Base-by-base conservation (phyloP, 2,888 invertebrate species). In the Horisme vitalbata region DNA sequence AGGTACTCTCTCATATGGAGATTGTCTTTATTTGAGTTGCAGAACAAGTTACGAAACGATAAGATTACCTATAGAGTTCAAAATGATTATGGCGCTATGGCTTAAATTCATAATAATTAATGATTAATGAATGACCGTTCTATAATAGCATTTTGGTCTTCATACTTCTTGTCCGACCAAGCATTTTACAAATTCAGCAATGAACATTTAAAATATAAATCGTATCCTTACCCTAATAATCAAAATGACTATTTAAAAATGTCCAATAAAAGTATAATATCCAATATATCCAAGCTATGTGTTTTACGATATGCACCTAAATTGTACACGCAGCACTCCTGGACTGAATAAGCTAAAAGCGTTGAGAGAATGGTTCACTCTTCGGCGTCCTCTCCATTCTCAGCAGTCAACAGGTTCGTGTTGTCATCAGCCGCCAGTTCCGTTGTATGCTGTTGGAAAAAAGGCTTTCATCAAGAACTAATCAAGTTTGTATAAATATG, bases 361-460 rank as follows among this genome's bases (percentile, higher is more conserved):
- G 63, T 44, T 41, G 46, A 38, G 15, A 11, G 41, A 41, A 39
- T 33, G 24, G 56, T 57, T 83, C 73, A 85, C 74, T 87, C 88
- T 58, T 88, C 88, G 12, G 66, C 74, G 30, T 90, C 90, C 44
- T 90, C 90, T 6, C 81, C 77, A 63, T 86, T 88, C 57, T 90
- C 90, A 2, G 88, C 87, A 21, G 87, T 83, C 63, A 90, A 66
- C 52, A 90, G 65, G 61, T 87, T 87, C 34, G 90, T 88, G 70
- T 89, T 89, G 68, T 89, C 90, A 38, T 90, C 90, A 15, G 76
- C 81, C 52, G 87, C 87, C 28, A 80, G 68, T 57, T 88, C 89
- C 35, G 84, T 74, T 57, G 84, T 80, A 59, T 86, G 58, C 82
- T 85, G 51, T 10, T 9, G 15, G 18, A 2, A 38, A n/a, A 34